Percentiles rank a stretch among this genome's conserved stretches.
Conservation (phyloP, 2,888 invertebrate species). For the Lucinisca nassula region DNA sequence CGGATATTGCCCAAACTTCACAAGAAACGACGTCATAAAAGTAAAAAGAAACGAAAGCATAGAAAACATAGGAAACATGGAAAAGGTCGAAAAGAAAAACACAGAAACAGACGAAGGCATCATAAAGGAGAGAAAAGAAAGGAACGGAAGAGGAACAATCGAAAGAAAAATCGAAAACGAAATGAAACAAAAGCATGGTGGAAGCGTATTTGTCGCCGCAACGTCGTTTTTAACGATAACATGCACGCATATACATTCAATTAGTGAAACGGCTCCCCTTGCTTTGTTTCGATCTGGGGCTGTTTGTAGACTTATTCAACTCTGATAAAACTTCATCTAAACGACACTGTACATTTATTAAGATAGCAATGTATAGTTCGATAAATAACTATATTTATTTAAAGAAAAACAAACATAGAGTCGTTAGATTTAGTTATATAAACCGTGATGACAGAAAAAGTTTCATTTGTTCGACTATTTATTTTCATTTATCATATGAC, state of each 20-base stretch:
- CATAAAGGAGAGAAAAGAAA: conserved; percentile 39
- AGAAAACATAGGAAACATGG: conserved; percentile 31
- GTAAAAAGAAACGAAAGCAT: conserved; percentile 45
- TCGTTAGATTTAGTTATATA: no score
- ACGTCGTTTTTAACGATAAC: conserved; percentile 56
- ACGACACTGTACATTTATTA: no score
- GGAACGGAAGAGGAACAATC: conserved; percentile 30
- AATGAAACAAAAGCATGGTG: conserved; percentile 56
- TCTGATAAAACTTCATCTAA: not conserved
- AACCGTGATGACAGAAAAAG: no score
- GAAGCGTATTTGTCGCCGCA: conserved; percentile 60
- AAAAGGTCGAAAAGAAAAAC: conserved; percentile 3
- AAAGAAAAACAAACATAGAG: no score
- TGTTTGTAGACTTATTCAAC: conserved; percentile 3
- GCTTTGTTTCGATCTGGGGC: not conserved
- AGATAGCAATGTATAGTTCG: no score
- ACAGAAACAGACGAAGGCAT: conserved; percentile 30
- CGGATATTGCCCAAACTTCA: conserved; percentile 48
- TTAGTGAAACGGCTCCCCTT: not conserved
- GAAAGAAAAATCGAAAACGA: conserved; percentile 54
- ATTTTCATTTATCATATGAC: no score
- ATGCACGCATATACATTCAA: not conserved
- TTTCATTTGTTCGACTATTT: no score
- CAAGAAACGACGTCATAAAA: conserved; percentile 41
- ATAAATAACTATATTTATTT: no score